These are phyloP conservation scores for Phenganax subtilis DNA, from an alignment of 92 coral and sea anemone genomes.

Conservation along the genomic window DNA sequence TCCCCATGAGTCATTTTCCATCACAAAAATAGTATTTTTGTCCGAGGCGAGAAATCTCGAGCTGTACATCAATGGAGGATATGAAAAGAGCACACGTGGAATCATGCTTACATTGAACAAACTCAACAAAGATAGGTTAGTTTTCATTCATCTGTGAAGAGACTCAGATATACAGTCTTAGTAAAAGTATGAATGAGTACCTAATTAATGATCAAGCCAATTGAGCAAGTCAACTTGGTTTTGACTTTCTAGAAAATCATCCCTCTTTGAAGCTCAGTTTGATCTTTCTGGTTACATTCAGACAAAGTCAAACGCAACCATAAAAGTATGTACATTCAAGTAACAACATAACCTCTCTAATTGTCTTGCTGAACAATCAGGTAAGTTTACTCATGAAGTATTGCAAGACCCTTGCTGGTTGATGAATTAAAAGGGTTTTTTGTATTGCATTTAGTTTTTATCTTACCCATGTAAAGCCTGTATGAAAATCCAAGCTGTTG, in stretches of 20 bases:
- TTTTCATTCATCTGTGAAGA: neutral
- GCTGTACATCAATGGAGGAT: constrained; percentile 79
- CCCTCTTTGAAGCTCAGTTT: constrained; percentile 91
- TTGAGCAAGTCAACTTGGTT: neutral
- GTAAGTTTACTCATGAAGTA: neutral
- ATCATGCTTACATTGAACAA: constrained; percentile 89
- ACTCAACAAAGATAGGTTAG: constrained; percentile 79
- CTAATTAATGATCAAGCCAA: constrained; percentile 1
- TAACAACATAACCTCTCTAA: too few species aligned
- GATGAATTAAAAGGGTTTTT: neutral
- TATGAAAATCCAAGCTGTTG: constrained; percentile 82
- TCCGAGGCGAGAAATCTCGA: constrained; percentile 99
- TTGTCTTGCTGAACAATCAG: neutral
- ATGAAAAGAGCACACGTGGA: constrained; percentile 88
- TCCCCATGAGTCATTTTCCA: constrained; percentile 82
- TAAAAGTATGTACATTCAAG: constrained; percentile 57
- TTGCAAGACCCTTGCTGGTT: too few species aligned
- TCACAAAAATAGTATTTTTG: constrained; percentile 81
- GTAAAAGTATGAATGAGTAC: neutral
- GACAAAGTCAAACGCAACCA: constrained; percentile 72
- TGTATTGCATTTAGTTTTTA: constrained; percentile 59
- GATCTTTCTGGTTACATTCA: constrained; percentile 78
- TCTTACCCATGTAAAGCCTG: constrained; percentile 73
- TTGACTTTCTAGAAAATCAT: constrained; percentile 57
- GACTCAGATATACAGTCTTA: neutral